Evolutionary conservation across 2,888 invertebrate species (phyloP).

Genomic region (Fabriciana adippe): DNA sequence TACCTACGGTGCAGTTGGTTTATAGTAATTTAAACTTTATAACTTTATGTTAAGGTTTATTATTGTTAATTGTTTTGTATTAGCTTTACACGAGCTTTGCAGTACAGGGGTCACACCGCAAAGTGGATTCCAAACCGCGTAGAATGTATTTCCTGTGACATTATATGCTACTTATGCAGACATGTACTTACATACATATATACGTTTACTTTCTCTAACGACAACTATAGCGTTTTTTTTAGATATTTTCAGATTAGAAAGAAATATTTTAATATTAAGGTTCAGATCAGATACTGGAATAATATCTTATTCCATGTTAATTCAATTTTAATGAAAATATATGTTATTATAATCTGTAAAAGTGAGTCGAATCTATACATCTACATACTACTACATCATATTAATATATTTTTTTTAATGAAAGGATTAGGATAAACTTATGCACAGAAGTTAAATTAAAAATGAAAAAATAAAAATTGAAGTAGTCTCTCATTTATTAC

Average conservation of each 20-base stretch:
- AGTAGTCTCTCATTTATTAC: background rate
- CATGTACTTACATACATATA: background rate
- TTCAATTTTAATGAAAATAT: too few relatives aligned
- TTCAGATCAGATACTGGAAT: too few relatives aligned
- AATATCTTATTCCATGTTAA: too few relatives aligned
- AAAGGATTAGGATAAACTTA: too few relatives aligned
- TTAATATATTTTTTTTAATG: too few relatives aligned
- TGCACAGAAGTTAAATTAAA: too few relatives aligned
- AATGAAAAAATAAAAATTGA: background rate
- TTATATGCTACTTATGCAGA: slow-evolving; percentile 13
- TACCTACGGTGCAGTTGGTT: slow-evolving; percentile 16
- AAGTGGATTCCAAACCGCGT: slow-evolving; percentile 64
- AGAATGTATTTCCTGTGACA: slow-evolving; percentile 58
- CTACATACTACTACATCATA: too few relatives aligned
- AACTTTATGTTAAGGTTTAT: slow-evolving; percentile 25
- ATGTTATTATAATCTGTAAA: too few relatives aligned
- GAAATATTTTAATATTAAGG: too few relatives aligned
- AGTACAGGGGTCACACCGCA: slow-evolving; percentile 53
- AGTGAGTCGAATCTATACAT: too few relatives aligned
- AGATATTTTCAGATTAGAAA: too few relatives aligned
- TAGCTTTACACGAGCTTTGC: slow-evolving; percentile 45
- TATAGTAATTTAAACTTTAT: slow-evolving; percentile 28
- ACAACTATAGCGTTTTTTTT: too few relatives aligned
- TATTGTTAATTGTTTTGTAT: slow-evolving; percentile 29
- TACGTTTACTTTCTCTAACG: background rate